Conservation (phyloP, 2,888 invertebrate genomes). For the Ryuthela nishihirai region DNA sequence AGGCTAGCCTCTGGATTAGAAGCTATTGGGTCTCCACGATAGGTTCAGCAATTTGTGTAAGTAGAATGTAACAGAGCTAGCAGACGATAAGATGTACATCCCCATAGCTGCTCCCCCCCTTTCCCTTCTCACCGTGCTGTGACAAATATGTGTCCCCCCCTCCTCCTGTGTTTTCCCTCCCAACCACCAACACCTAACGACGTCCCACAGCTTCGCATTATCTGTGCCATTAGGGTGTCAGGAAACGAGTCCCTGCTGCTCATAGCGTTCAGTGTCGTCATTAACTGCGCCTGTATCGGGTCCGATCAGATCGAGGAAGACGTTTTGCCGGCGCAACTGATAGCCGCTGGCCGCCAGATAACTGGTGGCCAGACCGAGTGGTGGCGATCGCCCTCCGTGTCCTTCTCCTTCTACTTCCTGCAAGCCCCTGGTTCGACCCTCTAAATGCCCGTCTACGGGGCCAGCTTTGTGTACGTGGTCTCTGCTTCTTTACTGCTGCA, state of each 20-base stretch:
- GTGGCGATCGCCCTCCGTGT: too few species aligned
- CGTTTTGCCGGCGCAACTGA: too few species aligned
- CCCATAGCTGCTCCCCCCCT: slow-evolving; percentile 2
- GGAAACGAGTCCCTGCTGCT: slow-evolving; percentile 25
- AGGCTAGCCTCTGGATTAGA: slow-evolving; percentile 23
- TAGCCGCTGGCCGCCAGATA: slow-evolving; percentile 23
- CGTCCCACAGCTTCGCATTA: slow-evolving; percentile 13
- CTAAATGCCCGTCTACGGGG: too few species aligned
- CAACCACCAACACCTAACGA: slow-evolving; percentile 8
- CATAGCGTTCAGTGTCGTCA: slow-evolving; percentile 21
- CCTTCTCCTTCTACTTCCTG: too few species aligned
- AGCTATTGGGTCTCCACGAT: slow-evolving; percentile 7
- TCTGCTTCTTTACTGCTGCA: too few species aligned
- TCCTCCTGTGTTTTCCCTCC: slow-evolving; percentile 1
- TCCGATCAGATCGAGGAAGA: too few species aligned
- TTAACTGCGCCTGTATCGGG: too few species aligned
- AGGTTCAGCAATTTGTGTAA: slow-evolving; percentile 32
- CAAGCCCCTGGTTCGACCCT: too few species aligned
- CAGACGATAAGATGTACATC: neutral
- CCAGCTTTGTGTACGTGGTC: too few species aligned
- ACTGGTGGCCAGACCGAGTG: slow-evolving; percentile 17
- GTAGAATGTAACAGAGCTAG: slow-evolving; percentile 27
- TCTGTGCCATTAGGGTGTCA: slow-evolving; percentile 17
- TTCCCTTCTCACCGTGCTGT: slow-evolving; percentile 5
- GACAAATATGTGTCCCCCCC: slow-evolving; percentile 18